Evolutionary conservation across 1,140 invertebrate genomes (phyloP), one percentile per base, ranked within the genome.

Genomic region (Orchestia grillus): DNA sequence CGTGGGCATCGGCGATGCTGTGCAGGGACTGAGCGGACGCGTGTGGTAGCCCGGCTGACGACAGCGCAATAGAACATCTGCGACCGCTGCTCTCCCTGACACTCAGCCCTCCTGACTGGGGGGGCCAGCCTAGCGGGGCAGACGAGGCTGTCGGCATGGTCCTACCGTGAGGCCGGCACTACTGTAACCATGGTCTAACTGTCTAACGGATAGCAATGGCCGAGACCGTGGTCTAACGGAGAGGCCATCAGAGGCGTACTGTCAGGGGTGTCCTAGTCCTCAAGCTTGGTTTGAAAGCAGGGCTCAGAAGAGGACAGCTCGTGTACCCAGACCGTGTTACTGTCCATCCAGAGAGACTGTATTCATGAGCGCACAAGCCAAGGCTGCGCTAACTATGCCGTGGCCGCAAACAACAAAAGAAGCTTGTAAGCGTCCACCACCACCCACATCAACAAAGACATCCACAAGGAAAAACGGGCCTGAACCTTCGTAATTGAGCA

Each of bases 21-120:
- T 99, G 99, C 44, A 99, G 97, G 97, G 99, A 99, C 97, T 99
- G 99, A 0, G 98, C 99, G 0, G 99, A 99, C 0, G 98, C 98
- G 97, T 99, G 96, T 36, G 97, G 96, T 28, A 96, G 96, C 0
- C 97, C 97, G 96, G 96, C 96, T 15, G 97, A 96, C 0, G 97
- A 96, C 97, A 62, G 99, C 98, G 98, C 99, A 99, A 97, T 98
- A 98, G 99, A 99, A 99, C 42, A 99, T 98, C 97, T 98, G 98
- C 97, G 99, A 99, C 0, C 98, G 98, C 97, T 97, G 97, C 88
- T 97, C 97, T 96, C 97, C 96, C 95, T 97, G 88, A 87, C 97
- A 97, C 96, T 98, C 97, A 97, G 97, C 97, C 97, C 97, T 97
- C 97, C 96, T 8, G 92, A 94, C 44, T 94, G 92, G 41, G 92